Percentiles rank a stretch among this genome's conserved stretches.
Conservation (phyloP, 2,797 vertebrate genomes). For the Enteromius afrohamiltoni region DNA sequence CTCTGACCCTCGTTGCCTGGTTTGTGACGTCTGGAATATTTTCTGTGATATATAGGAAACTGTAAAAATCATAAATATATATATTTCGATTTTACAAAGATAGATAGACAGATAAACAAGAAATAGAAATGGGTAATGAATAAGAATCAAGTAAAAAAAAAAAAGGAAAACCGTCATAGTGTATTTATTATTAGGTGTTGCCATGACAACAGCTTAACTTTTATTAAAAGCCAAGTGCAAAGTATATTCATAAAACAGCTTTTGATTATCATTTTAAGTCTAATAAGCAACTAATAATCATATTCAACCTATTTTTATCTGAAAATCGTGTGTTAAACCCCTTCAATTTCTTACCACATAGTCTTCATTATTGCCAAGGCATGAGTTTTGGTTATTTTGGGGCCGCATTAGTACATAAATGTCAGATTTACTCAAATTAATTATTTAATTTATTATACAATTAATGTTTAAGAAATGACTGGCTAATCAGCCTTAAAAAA, state of each 20-base stretch:
- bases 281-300: neutral
- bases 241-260: neutral
- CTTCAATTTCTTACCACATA: neutral
- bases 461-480: neutral
- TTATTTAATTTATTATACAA: neutral
- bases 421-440: slow-evolving; percentile 7
- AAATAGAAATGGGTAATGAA: slow-evolving; percentile 56
- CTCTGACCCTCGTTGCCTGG: slow-evolving; percentile 72
- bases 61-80: slow-evolving; percentile 64
- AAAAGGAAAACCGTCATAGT: slow-evolving; percentile 33
- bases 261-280: neutral
- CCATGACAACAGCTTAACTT: slow-evolving; percentile 41
- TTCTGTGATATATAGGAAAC: slow-evolving; percentile 66
- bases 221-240: neutral
- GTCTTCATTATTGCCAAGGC: neutral
- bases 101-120: slow-evolving; percentile 73
- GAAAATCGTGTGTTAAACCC: neutral
- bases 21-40: slow-evolving; percentile 76
- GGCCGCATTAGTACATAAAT: slow-evolving; percentile 4
- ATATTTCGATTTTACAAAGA: slow-evolving; percentile 71
- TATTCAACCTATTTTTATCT: neutral
- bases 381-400: slow-evolving; percentile 18
- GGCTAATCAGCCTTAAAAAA: neutral
- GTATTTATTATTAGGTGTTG: slow-evolving; percentile 45
- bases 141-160: slow-evolving; percentile 31